Evolutionary conservation across 35 echinoderm and acorn worm species (phyloP).

Genomic region (Ophiothrix spiculata): DNA sequence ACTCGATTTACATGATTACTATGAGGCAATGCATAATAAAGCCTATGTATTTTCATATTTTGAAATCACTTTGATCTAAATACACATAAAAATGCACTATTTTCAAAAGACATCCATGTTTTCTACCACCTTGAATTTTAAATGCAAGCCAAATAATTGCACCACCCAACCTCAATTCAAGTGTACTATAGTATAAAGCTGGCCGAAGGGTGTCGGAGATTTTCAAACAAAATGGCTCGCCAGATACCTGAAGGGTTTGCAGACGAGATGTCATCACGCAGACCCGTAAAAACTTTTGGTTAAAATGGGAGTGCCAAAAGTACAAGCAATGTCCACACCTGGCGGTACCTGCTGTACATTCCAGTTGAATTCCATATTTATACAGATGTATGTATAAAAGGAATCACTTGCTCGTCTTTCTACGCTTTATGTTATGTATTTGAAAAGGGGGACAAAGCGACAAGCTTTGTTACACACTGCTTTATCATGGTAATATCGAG

Average conservation of each 20-base stretch:
- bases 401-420: too few relatives aligned
- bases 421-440: too few relatives aligned
- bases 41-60: background rate
- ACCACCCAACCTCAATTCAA: background rate
- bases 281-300: background rate
- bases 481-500: too few relatives aligned
- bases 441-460: too few relatives aligned
- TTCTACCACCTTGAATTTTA: background rate
- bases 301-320: background rate
- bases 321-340: background rate
- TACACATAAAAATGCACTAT: background rate
- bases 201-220: background rate
- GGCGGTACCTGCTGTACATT: background rate
- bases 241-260: background rate
- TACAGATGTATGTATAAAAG: too few relatives aligned
- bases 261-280: background rate
- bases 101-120: background rate
- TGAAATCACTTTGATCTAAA: background rate
- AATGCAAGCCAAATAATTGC: background rate
- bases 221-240: constrained; percentile 1
- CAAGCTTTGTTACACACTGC: too few relatives aligned
- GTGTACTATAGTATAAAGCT: background rate
- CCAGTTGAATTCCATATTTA: background rate
- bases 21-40: background rate
- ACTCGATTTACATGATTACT: background rate